These are phyloP conservation scores for Palythoa heliodiscus DNA, from an alignment of 92 coral and sea anemone species.

Conservation along the genomic window DNA sequence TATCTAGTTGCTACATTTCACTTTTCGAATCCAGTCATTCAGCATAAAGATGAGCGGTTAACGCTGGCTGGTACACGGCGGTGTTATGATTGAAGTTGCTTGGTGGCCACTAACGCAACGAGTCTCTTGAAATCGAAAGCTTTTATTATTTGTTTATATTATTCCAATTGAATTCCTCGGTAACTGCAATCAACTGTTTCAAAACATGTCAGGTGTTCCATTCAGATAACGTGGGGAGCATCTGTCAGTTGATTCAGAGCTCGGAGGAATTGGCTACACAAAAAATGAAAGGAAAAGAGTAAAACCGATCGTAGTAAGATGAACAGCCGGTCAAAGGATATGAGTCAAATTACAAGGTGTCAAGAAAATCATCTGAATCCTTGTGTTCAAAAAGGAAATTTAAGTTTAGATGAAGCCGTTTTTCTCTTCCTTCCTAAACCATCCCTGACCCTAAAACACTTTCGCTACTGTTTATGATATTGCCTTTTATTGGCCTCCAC, in stretches of 20 bases:
- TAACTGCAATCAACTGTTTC: slow-evolving; percentile 3
- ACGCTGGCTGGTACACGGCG: background rate
- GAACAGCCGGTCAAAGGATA: background rate
- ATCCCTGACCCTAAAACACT: background rate
- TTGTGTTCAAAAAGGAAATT: background rate
- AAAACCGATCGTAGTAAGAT: background rate
- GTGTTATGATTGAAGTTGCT: background rate
- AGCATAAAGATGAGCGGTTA: background rate
- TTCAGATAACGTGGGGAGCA: slow-evolving; percentile 4
- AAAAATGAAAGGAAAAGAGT: background rate
- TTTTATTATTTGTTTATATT: background rate
- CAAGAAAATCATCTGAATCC: background rate
- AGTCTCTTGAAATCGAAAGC: background rate
- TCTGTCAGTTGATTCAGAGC: background rate
- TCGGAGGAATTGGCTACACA: no score
- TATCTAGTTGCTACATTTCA: no score
- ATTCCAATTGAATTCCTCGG: slow-evolving; percentile 14
- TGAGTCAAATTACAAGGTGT: background rate
- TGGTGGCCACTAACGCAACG: background rate
- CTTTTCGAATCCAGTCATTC: no score
- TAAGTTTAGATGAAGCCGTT: background rate
- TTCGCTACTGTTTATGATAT: background rate
- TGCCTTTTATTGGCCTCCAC: slow-evolving; percentile 6
- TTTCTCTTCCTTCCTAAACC: background rate
- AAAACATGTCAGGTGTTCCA: slow-evolving; percentile 24